Base-by-base conservation (phyloP, 2,888 invertebrate species). In the Conistra vaccinii region DNA sequence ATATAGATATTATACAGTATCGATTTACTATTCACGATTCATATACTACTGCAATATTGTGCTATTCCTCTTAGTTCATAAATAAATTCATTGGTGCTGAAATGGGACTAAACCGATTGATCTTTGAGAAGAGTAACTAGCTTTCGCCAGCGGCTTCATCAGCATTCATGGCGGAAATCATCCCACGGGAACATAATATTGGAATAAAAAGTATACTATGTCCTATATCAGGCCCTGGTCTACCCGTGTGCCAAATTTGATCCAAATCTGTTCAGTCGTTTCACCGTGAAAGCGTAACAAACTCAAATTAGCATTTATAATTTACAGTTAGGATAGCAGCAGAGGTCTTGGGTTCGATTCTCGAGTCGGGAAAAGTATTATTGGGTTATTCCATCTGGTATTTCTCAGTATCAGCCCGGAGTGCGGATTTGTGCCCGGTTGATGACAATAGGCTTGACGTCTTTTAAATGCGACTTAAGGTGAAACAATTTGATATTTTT, bases 1-100 rank as follows among this genome's bases (percentile, higher is more conserved):
- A 62, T 61, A 72, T 67, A 78, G 74, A 58, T 65, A 67, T 35
- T 73, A 73, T 32, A 66, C 66, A 71, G 66, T 74, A 67, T 75
- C 26, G 70, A 65, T 80, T 48, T 48, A 51, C 23, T 66, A 66
- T 66, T 57, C 42, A 35, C 32, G 39, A 63, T 68, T 70, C 68
- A 74, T 67, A 65, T 67, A 65, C 72, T 35, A 17, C 45, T 69
- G 32, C 57, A 57, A 57, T 61, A 17, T 66, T 69, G 39, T 35
- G 32, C 9, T 58, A n/a, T 53, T 35, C 0, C 3, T 63, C 2
- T 63, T 45, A 23, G 17, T 39, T 10, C 39, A 39, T 39, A 39
- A 39, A 10, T 10, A 10, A 10, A 39, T 39, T 39, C 39, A 39
- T 39, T 9, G 39, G 39, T 39, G 39, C 39, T 1, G 0, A 39